Percentiles rank a stretch among this genome's conserved stretches.
These are phyloP conservation scores for Musca domestica DNA, from an alignment of 1,140 invertebrate genomes.

Conservation along the genomic window DNA sequence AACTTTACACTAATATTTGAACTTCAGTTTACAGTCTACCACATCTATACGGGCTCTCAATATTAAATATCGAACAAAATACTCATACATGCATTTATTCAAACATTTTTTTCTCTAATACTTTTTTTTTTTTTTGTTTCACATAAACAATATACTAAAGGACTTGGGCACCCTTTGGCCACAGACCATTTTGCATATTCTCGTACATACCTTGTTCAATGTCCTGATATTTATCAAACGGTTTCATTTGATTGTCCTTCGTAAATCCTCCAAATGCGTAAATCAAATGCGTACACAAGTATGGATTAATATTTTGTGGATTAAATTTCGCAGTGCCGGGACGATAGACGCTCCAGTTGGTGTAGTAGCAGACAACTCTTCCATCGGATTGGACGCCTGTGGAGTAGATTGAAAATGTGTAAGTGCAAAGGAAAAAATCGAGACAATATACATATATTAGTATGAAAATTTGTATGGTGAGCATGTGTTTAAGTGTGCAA, in stretches of 20 bases:
- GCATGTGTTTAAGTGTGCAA: too few relatives aligned
- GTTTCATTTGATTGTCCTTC: conserved; percentile 84
- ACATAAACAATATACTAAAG: background rate
- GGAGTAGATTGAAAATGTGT: conserved; percentile 8
- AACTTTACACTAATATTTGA: too few relatives aligned
- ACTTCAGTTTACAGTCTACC: too few relatives aligned
- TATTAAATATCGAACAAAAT: too few relatives aligned
- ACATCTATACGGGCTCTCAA: too few relatives aligned
- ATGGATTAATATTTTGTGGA: conserved; percentile 93
- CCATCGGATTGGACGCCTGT: conserved; percentile 55
- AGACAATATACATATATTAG: background rate
- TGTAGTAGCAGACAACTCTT: conserved; percentile 87
- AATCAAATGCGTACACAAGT: conserved; percentile 91
- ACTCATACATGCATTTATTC: too few relatives aligned
- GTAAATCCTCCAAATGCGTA: conserved; percentile 93
- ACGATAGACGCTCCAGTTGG: conserved; percentile 91
- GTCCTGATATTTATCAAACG: conserved; percentile 93
- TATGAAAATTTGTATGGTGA: background rate
- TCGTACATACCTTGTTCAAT: conserved; percentile 80
- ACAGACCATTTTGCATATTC: background rate
- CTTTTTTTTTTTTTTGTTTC: background rate
- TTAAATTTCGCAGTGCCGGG: conserved; percentile 86
- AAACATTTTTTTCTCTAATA: background rate
- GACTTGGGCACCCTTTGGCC: background rate
- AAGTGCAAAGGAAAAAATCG: background rate